Percentiles rank a stretch among this genome's conserved stretches.
These are phyloP conservation scores for Tonatia bakeri DNA, from an alignment of 2,113 vertebrate species.

Conservation along the genomic window DNA sequence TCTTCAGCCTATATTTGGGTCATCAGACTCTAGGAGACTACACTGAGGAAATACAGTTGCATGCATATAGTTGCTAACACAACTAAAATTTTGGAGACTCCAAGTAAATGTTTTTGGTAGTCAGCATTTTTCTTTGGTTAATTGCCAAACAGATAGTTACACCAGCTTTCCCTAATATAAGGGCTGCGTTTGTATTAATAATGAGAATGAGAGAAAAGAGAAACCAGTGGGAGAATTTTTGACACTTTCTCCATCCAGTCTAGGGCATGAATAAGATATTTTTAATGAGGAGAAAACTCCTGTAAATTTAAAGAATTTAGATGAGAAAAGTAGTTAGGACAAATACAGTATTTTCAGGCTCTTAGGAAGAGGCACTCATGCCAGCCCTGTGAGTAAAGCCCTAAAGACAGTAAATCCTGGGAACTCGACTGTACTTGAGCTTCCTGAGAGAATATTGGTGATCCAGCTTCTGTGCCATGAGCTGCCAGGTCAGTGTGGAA, in stretches of 20 bases:
- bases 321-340: neutral
- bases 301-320: neutral
- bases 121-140: neutral
- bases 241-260: neutral
- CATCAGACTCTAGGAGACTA: neutral
- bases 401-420: neutral
- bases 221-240: neutral
- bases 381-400: neutral
- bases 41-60: neutral
- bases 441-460: neutral
- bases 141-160: neutral
- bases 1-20: neutral
- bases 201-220: neutral
- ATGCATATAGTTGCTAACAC: neutral
- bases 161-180: neutral
- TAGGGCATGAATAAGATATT: neutral
- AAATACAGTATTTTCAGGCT: neutral
- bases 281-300: slow-evolving; percentile 3
- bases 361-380: neutral
- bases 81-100: slow-evolving; percentile 3
- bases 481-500: neutral
- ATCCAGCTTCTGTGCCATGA: neutral
- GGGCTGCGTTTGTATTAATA: neutral
- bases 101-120: neutral
- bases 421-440: neutral